phyloP scores from a whole-genome alignment of 92 coral and sea anemone species.

The Paramuricea clavata region DNA sequence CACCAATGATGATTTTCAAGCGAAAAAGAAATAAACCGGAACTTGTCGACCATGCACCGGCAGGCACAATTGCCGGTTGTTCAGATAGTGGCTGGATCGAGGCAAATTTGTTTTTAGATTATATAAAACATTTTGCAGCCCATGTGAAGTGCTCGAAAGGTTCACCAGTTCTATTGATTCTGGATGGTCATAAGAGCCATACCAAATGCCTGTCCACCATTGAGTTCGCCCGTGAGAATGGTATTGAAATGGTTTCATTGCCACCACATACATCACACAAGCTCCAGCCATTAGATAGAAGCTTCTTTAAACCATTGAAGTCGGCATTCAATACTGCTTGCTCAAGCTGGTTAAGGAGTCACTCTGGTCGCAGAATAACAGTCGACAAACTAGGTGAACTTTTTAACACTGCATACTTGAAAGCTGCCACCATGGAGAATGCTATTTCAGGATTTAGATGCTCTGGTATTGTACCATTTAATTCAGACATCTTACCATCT shows the following conservation, averaged over 20 bases:
- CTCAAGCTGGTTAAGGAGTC: conserved; percentile 38
- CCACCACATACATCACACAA: conserved; percentile 25
- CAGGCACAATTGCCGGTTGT: conserved; percentile 27
- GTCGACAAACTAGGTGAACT: conserved; percentile 28
- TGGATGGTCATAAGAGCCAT: conserved; percentile 34
- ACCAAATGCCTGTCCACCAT: conserved; percentile 31
- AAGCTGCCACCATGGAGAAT: conserved; percentile 45
- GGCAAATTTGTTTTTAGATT: conserved; percentile 28
- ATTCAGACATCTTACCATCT: background rate
- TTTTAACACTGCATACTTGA: conserved; percentile 31
- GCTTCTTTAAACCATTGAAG: conserved; percentile 36
- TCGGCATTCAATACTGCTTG: conserved; percentile 34
- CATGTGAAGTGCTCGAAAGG: conserved; percentile 20
- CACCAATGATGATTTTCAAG: conserved; percentile 39
- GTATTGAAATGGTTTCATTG: conserved; percentile 26
- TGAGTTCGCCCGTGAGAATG: conserved; percentile 34
- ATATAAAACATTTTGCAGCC: conserved; percentile 34
- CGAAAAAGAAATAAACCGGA: conserved; percentile 31
- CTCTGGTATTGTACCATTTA: conserved; percentile 41
- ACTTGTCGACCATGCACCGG: conserved; percentile 17
- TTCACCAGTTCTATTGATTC: conserved; percentile 18
- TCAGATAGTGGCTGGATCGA: conserved; percentile 38
- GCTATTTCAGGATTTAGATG: conserved; percentile 24
- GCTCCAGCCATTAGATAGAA: conserved; percentile 31
- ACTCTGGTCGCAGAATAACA: conserved; percentile 40